Conservation (phyloP, 1,140 invertebrate species). For the Holotrichia oblita region DNA sequence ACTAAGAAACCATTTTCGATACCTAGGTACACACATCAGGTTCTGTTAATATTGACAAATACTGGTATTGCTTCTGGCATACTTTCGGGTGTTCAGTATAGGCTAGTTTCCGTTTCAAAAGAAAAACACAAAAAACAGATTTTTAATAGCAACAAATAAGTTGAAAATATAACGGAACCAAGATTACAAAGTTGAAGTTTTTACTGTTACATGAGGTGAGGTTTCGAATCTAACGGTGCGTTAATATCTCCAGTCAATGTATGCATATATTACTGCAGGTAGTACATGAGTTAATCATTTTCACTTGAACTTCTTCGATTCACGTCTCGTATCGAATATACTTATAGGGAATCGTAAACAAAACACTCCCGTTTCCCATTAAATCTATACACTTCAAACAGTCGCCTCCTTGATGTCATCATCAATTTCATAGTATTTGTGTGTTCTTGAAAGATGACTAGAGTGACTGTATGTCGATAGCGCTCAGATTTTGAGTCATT, state of each 20-base stretch:
- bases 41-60: too few species aligned
- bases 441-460: neutral
- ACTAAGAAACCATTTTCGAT: too few species aligned
- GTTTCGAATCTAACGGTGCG: slow-evolving; percentile 10
- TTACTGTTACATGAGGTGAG: neutral
- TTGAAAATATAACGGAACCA: neutral
- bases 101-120: too few species aligned
- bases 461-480: neutral
- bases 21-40: too few species aligned
- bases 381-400: neutral
- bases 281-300: slow-evolving; percentile 10
- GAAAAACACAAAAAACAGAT: too few species aligned
- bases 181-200: neutral
- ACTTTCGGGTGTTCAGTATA: too few species aligned
- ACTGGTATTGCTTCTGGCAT: too few species aligned
- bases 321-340: neutral
- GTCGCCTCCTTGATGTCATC: neutral
- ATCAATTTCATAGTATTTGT: neutral
- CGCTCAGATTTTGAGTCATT: neutral
- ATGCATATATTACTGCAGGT: neutral
- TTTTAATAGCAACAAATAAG: too few species aligned
- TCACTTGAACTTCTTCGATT: neutral
- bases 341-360: neutral
- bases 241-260: slow-evolving; percentile 26
- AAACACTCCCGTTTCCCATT: slow-evolving; percentile 21